Evolutionary conservation across 2,888 invertebrate species (phyloP).

Genomic region (Cheilosia pagana): DNA sequence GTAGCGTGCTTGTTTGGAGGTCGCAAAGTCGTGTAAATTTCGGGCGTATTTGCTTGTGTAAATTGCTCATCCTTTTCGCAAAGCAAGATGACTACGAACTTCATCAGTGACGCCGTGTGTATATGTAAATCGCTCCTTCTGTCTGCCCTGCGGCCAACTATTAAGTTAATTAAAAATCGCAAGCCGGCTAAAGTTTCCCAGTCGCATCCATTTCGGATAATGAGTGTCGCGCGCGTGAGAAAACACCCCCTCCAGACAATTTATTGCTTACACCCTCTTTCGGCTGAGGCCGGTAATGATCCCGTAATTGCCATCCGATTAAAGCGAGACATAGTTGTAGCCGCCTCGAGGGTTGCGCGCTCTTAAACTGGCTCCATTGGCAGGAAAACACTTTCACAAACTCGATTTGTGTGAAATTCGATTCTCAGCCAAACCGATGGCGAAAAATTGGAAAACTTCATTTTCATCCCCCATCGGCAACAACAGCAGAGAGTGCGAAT

Average conservation of each 20-base stretch:
- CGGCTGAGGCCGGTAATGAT: slow-evolving; percentile 60
- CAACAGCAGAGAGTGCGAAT: slow-evolving; percentile 26
- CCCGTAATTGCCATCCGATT: slow-evolving; percentile 74
- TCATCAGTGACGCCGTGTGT: slow-evolving; percentile 34
- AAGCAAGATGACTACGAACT: slow-evolving; percentile 28
- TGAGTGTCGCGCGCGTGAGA: neutral
- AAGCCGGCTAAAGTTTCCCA: slow-evolving; percentile 47
- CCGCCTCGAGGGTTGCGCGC: slow-evolving; percentile 1
- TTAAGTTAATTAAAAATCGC: slow-evolving; percentile 74
- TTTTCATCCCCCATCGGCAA: slow-evolving; percentile 7
- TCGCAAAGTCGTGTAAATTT: slow-evolving; percentile 68
- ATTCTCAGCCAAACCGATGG: slow-evolving; percentile 61
- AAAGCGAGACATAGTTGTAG: slow-evolving; percentile 63
- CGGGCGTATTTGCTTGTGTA: slow-evolving; percentile 61
- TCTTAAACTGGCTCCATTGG: slow-evolving; percentile 58
- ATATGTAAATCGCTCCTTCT: neutral
- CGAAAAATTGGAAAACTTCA: slow-evolving; percentile 72
- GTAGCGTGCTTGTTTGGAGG: slow-evolving; percentile 68
- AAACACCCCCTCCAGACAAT: slow-evolving; percentile 59
- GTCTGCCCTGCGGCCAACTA: slow-evolving; percentile 54
- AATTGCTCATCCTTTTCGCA: slow-evolving; percentile 38
- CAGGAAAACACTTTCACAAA: slow-evolving; percentile 69
- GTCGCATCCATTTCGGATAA: neutral
- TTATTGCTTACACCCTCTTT: slow-evolving; percentile 53
- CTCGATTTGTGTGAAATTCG: slow-evolving; percentile 72